These are phyloP conservation scores for Sinocyclocheilus maitianheensis DNA, from an alignment of 2,113 vertebrate species.

Conservation along the genomic window DNA sequence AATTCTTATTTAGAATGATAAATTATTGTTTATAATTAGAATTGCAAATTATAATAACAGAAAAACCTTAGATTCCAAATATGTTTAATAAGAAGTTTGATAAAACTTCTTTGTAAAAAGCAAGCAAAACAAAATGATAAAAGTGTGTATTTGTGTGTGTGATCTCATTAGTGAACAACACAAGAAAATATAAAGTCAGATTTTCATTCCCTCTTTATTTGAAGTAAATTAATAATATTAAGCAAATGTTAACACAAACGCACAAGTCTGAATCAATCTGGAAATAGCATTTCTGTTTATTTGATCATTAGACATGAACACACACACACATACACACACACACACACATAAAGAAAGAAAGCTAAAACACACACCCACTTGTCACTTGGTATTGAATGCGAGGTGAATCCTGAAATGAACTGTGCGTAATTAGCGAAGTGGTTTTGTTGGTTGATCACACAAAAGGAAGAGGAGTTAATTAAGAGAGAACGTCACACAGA, in stretches of 20 bases:
- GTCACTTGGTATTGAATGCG: constrained; percentile 43
- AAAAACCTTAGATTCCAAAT: no score
- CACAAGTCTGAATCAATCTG: neutral
- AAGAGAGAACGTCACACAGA: constrained; percentile 17
- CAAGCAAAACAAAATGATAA: neutral
- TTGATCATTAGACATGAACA: neutral
- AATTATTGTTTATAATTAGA: no score
- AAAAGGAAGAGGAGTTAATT: constrained; percentile 61
- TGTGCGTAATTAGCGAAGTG: constrained; percentile 57
- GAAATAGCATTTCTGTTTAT: neutral
- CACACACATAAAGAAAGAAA: neutral
- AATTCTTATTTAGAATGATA: no score
- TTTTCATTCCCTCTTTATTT: neutral
- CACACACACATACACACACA: neutral
- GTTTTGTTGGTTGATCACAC: constrained; percentile 53
- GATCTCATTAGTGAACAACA: constrained; percentile 15
- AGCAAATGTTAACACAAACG: neutral
- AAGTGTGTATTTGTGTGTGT: neutral
- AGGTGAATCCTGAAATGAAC: constrained; percentile 64
- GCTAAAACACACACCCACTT: constrained; percentile 55
- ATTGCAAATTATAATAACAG: no score
- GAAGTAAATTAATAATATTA: neutral
- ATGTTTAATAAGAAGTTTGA: neutral
- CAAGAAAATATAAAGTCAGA: no score
- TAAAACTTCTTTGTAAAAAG: neutral